These are phyloP conservation scores for Pseudanteris insignis DNA, from an alignment of 2,888 invertebrate genomes.

Conservation along the genomic window DNA sequence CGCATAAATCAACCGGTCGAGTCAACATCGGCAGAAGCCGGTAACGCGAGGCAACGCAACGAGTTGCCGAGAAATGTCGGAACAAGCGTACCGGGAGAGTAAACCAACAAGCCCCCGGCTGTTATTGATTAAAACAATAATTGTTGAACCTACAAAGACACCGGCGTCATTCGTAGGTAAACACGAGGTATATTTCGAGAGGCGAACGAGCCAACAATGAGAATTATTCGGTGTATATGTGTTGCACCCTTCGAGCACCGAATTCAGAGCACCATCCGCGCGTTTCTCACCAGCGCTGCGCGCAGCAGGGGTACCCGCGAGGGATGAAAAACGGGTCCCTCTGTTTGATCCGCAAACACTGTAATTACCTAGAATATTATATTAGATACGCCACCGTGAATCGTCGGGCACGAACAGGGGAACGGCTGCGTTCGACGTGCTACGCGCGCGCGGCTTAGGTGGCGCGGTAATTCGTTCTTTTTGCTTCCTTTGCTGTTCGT, in stretches of 20 bases:
- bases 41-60: background rate
- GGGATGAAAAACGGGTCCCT: conserved; percentile 51
- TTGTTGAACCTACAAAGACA: conserved; percentile 35
- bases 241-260: conserved; percentile 36
- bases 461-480: too few species aligned
- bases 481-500: too few species aligned
- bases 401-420: conserved; percentile 43
- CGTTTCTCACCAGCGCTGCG: conserved; percentile 52
- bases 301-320: conserved; percentile 37
- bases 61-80: background rate
- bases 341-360: conserved; percentile 67
- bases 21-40: background rate
- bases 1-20: conserved; percentile 1
- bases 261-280: conserved; percentile 51
- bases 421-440: conserved; percentile 42
- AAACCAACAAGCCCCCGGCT: conserved; percentile 13
- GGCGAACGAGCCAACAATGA: conserved; percentile 41
- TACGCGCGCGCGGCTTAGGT: too few species aligned
- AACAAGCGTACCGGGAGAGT: background rate
- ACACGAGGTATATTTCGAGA: conserved; percentile 39
- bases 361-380: conserved; percentile 67
- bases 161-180: conserved; percentile 30
- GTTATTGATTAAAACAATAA: conserved; percentile 36
- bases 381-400: conserved; percentile 58
- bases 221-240: conserved; percentile 44